Base-by-base conservation (phyloP, 2,888 invertebrate species). In the Sinohyriopsis cumingii region DNA sequence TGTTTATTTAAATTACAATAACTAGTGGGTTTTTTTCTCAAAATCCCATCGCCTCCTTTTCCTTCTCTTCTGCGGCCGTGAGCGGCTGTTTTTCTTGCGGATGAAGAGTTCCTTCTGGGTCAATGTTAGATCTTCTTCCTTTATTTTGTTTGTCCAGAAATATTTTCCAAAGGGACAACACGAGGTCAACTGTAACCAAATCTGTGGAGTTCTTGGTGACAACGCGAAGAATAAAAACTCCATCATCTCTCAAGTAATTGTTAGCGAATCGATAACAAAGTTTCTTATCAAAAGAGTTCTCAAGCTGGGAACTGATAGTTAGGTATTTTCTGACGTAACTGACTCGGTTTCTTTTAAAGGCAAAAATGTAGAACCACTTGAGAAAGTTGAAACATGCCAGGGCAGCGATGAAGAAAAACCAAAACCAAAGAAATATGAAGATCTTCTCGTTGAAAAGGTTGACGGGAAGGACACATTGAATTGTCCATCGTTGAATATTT, bases 401-500 rank as follows among this genome's bases (percentile, higher is more conserved):
- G 20, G 75, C 67, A 25, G 84, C 79, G 55, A 86, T 72, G 25
- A 85, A 67, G 63, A 85, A 76, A 25, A 84, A 76, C 87, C 87
- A 85, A 73, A 87, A 87, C 87, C 87, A 87, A 25, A 83, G 69
- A 59, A 86, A 79, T 56, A 85, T 85, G 71, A 85, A 87, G 69
- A 86, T 86, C 72, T 87, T 87, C 77, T 87, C 87, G 67, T 84
- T 84, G 78, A 87, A 87, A 22, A 87, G 79, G 69, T 87, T 87
- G 61, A 87, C 84, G 7, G 86, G 84, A 57, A 87, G 76, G 2
- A 85, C 86, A 65, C 86, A 86, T 73, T 86, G 87, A 12, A 86
- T 79, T 1, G 86, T 82, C 72, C 77, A 85, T 6, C 81, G 78
- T 66, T 85, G 87, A 3, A 84, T 68, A 61, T 87, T 87, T 77